Evolutionary conservation across 2,797 vertebrate species (phyloP).

Genomic region (Poeciliopsis infans): DNA sequence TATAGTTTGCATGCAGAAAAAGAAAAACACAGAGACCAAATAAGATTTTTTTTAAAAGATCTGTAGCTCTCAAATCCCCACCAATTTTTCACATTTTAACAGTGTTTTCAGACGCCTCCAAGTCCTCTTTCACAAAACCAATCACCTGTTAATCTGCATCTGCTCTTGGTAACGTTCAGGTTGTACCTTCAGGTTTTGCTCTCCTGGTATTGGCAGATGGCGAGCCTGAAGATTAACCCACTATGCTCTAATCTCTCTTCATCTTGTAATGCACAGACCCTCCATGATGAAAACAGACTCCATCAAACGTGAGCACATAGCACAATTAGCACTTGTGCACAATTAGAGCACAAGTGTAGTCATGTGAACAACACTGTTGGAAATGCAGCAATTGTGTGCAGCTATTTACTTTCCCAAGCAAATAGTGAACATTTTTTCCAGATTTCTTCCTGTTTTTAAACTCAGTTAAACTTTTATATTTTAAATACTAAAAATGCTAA

Average conservation of each 20-base stretch:
- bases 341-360: slow-evolving; percentile 1
- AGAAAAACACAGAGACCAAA: background rate
- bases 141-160: slow-evolving; percentile 66
- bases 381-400: background rate
- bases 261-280: slow-evolving; percentile 80
- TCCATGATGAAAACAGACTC: slow-evolving; percentile 62
- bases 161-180: slow-evolving; percentile 47
- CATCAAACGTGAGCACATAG: slow-evolving; percentile 43
- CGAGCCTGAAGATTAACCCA: slow-evolving; percentile 84
- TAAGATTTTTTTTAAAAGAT: background rate
- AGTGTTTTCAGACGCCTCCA: background rate
- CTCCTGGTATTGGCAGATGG: slow-evolving; percentile 81
- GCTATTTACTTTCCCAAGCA: background rate
- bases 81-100: background rate
- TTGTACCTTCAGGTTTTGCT: slow-evolving; percentile 78
- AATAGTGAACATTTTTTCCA: background rate
- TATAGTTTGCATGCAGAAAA: background rate
- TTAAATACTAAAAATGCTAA: background rate
- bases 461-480: background rate
- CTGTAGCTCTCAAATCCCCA: slow-evolving; percentile 1
- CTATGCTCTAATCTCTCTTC: slow-evolving; percentile 81
- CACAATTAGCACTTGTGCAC: slow-evolving; percentile 44
- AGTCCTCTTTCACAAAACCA: slow-evolving; percentile 8
- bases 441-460: background rate
- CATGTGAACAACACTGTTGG: background rate